Conservation (phyloP, 2,888 invertebrate genomes). For the Nemotelus nigrinus region DNA sequence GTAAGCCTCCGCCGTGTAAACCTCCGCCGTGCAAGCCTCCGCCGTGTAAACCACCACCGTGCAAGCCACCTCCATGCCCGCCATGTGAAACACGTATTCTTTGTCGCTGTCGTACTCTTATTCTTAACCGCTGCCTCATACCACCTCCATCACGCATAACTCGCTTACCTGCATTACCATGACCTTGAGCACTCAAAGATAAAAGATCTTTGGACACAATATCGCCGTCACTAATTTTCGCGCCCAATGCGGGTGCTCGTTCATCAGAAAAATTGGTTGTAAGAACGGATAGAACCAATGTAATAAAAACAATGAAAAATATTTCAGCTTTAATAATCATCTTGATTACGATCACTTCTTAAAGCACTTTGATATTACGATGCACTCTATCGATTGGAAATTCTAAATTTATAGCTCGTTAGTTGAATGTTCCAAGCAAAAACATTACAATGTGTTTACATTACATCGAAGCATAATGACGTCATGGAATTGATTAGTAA, state of each 20-base stretch:
- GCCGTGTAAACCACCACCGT: constrained; percentile 28
- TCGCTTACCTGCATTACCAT: constrained; percentile 47
- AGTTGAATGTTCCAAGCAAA: no score
- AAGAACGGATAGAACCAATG: not conserved
- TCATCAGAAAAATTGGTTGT: not conserved
- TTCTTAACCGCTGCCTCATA: not conserved
- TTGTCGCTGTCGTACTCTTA: not conserved
- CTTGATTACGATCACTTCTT: no score
- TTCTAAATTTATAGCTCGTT: no score
- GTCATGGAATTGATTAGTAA: no score
- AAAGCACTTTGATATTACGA: no score
- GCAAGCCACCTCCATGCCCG: constrained; percentile 7
- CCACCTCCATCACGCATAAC: constrained; percentile 49
- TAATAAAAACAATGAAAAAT: no score
- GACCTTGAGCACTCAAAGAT: constrained; percentile 46
- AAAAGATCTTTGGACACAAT: constrained; percentile 26
- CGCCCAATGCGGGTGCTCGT: not conserved
- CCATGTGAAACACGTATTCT: constrained; percentile 16
- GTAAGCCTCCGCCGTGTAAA: constrained; percentile 26
- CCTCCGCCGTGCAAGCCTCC: constrained; percentile 38
- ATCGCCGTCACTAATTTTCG: constrained; percentile 19
- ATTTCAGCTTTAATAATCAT: no score
- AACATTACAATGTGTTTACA: no score
- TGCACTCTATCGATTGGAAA: no score
- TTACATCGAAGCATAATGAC: no score